phyloP scores from a whole-genome alignment of 2,888 invertebrate genomes.

The Lumbricus terrestris region DNA sequence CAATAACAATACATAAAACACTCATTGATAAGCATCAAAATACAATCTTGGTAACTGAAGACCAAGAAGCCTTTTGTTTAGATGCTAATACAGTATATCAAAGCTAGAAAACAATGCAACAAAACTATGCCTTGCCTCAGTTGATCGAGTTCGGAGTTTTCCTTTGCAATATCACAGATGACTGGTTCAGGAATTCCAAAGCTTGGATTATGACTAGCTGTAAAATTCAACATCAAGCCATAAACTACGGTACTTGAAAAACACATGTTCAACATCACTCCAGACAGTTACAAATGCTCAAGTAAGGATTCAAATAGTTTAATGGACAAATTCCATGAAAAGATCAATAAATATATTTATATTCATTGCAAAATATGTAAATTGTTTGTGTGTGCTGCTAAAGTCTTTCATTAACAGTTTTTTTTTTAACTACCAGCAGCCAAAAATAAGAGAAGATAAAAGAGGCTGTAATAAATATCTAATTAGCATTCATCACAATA shows the following conservation, averaged over 20 bases:
- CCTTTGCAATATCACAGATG: slow-evolving; percentile 43
- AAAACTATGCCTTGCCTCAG: slow-evolving; percentile 42
- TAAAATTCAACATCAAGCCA: neutral
- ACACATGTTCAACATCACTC: neutral
- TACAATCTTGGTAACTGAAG: neutral
- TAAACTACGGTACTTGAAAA: no score
- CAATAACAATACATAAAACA: neutral
- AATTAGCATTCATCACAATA: neutral
- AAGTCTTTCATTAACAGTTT: neutral
- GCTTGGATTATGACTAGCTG: slow-evolving; percentile 40
- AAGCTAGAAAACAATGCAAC: neutral
- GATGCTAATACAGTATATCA: no score
- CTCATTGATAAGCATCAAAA: neutral
- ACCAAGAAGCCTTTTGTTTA: neutral
- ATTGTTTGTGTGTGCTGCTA: neutral
- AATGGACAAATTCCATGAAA: neutral
- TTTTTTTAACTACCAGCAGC: neutral
- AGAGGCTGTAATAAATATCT: neutral
- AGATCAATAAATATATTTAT: neutral
- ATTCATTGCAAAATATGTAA: neutral
- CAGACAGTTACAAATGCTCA: neutral
- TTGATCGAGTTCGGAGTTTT: slow-evolving; percentile 48
- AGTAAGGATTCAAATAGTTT: neutral
- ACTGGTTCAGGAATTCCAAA: slow-evolving; percentile 47
- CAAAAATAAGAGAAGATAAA: neutral